Base-by-base conservation (phyloP, 2,888 invertebrate species). In the Rotaria sp. region DNA sequence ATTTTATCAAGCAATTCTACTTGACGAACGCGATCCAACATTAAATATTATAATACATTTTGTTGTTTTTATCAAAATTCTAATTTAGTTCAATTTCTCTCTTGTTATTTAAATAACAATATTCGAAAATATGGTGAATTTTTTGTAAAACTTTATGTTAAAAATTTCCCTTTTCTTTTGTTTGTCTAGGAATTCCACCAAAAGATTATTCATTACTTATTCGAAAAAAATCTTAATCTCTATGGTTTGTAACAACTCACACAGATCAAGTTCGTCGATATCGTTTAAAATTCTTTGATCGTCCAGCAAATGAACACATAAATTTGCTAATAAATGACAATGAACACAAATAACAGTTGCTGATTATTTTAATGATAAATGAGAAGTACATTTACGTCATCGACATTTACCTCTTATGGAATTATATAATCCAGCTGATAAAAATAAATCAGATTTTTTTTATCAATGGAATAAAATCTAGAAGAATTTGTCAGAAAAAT, bases 331-430 rank as follows among this genome's bases (percentile, higher is more conserved):
- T n/a, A 52, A 24, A 52, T 24, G 24, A 52, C 21, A 30, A 30
- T n/a, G 67, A 67, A n/a, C n/a, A 35, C 30, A 67, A 67, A 80
- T 45, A 26, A 45, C 41, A 4, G 45, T 80, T 45, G 45, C 80
- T n/a, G 80, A 80, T 80, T 80, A 80, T 45, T 80, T 80, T 45
- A 4, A 45, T n/a, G 45, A 41, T n/a, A 80, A 80, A 80, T 80
- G n/a, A 10, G n/a, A 45, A 21, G 26, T 45, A 13, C 45, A n/a
- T 15, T 80, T 80, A 80, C 80, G 80, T 80, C 15, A 80, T 80
- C 80, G 45, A n/a, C 11, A 80, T 80, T 45, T 80, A 45, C 80
- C 80, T n/a, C n/a, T 45, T 13, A 45, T 80, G 2, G 80, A 80
- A n/a, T 45, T 80, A n/a, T 45, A n/a, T 80, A 80, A 80, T 80